A percentile compares a stretch with the other conserved stretches of the same genome.
Evolutionary conservation across 2,113 vertebrate species (phyloP).

Genomic region (human (Homo sapiens)): GRCh38 chr2:43334501-43335000

Average conservation of each 20-base stretch:
- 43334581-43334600: constrained; percentile 45
- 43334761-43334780: no score
- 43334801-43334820: neutral
- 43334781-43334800: no score
- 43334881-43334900: neutral
- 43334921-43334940: neutral
- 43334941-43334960: neutral
- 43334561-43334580: constrained; percentile 60
- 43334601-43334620: constrained; percentile 17
- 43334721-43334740: no score
- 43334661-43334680: no score
- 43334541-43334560: constrained; percentile 52
- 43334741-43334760: no score
- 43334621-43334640: no score
- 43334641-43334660: no score
- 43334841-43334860: neutral
- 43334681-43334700: no score
- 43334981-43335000: neutral
- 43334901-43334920: neutral
- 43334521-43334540: constrained; percentile 42
- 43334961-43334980: neutral
- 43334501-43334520: constrained; percentile 36
- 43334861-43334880: neutral
- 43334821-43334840: neutral
- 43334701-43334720: no score